A percentile compares a stretch with the other conserved stretches of the same genome.
Evolutionary conservation across 2,888 invertebrate genomes (phyloP).

Genomic region (Eretmocerus hayati): DNA sequence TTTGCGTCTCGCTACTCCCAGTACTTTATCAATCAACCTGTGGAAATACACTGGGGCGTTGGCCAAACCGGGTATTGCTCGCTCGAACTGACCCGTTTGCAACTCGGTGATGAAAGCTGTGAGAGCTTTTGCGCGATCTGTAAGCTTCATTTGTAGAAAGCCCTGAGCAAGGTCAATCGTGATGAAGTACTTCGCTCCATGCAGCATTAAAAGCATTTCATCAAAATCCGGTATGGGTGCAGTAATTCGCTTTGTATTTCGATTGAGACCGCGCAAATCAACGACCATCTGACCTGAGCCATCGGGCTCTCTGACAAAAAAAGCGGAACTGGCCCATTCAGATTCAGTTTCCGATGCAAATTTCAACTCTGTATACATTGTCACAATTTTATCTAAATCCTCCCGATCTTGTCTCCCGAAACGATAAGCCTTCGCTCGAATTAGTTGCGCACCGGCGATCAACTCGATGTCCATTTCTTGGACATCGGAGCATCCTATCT

Average conservation of each 20-base stretch:
- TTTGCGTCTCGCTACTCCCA: constrained; percentile 2
- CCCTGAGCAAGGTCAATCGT: constrained; percentile 11
- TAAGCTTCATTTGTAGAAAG: constrained; percentile 15
- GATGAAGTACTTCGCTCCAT: constrained; percentile 5
- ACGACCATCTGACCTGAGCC: constrained; percentile 16
- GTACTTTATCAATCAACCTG: constrained; percentile 8
- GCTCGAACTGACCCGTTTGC: constrained; percentile 12
- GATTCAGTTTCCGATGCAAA: too few relatives aligned
- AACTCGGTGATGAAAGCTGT: constrained; percentile 18
- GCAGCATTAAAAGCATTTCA: constrained; percentile 7
- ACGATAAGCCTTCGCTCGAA: too few relatives aligned
- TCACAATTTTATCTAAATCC: too few relatives aligned
- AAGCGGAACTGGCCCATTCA: too few relatives aligned
- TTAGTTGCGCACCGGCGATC: too few relatives aligned
- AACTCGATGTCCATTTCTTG: too few relatives aligned
- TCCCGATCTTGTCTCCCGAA: too few relatives aligned
- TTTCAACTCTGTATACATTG: too few relatives aligned
- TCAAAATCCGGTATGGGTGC: constrained; percentile 19
- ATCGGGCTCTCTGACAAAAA: constrained; percentile 19
- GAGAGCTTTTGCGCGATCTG: constrained; percentile 7
- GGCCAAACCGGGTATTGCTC: constrained; percentile 15
- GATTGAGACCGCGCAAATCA: constrained; percentile 14
- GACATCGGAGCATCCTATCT: too few relatives aligned
- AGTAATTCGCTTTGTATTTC: constrained; percentile 1
- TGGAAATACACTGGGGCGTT: constrained; percentile 17